Percentiles rank a stretch among this genome's conserved stretches.
Conservation (phyloP, 2,113 vertebrate species). For the Micronycteris hirsuta region DNA sequence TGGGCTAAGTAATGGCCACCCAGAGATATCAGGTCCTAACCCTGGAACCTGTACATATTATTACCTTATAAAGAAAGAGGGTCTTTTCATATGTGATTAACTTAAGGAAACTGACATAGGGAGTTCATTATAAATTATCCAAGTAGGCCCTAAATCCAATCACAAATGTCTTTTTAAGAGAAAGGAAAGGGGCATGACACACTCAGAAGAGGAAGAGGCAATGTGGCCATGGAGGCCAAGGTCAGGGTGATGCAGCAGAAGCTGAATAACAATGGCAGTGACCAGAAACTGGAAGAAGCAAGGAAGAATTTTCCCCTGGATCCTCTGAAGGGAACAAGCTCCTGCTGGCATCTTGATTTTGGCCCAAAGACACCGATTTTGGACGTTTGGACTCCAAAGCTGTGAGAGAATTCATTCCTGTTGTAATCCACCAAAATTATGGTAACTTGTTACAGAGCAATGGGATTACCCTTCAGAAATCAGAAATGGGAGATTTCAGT, state of each 20-base stretch:
- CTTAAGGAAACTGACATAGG: not conserved
- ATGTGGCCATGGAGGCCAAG: not conserved
- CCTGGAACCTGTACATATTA: not conserved
- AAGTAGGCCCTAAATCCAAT: not conserved
- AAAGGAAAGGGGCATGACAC: not conserved
- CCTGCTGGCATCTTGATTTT: not conserved
- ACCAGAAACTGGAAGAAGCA: too few relatives aligned
- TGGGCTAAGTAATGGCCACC: not conserved
- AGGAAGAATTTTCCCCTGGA: too few relatives aligned
- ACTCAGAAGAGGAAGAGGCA: not conserved
- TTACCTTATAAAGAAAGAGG: not conserved
- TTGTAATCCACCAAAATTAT: not conserved
- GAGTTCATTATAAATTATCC: not conserved
- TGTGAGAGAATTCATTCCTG: not conserved
- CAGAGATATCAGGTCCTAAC: not conserved
- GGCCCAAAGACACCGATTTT: not conserved
- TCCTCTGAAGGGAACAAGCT: not conserved
- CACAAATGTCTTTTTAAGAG: not conserved
- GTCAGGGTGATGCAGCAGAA: not conserved
- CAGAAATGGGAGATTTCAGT: not conserved
- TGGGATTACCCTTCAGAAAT: not conserved
- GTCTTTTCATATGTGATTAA: not conserved
- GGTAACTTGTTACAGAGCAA: not conserved
- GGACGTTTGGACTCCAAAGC: not conserved
- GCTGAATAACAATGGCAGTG: too few relatives aligned